phyloP scores from a whole-genome alignment of 2,113 vertebrate genomes.

The Dolichallabes microphthalmus region DNA sequence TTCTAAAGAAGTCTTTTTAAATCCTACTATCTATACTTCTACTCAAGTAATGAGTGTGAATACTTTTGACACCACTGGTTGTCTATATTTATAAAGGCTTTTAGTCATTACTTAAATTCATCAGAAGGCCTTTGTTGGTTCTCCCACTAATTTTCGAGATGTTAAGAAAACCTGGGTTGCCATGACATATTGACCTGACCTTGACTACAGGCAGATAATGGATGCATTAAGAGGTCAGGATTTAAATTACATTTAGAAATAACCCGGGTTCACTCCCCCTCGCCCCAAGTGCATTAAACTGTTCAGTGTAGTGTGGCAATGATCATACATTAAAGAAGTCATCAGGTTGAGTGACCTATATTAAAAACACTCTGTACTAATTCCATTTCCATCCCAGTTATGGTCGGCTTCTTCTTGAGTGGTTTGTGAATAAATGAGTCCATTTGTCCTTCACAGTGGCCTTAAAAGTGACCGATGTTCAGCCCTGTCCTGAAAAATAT shows the following conservation, averaged over 20 bases:
- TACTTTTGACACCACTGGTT: too few relatives aligned
- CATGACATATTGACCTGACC: background rate
- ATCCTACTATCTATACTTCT: too few relatives aligned
- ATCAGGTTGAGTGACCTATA: background rate
- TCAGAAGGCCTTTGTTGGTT: background rate
- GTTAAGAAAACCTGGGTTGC: background rate
- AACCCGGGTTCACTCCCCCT: background rate
- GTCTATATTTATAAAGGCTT: background rate
- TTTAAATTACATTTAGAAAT: background rate
- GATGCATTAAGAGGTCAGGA: background rate
- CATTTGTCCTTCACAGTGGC: background rate
- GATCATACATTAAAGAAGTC: constrained; percentile 23
- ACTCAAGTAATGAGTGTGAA: too few relatives aligned
- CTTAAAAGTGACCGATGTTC: background rate
- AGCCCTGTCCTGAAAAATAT: background rate
- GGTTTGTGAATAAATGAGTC: background rate
- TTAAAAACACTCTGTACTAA: background rate
- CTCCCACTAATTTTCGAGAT: background rate
- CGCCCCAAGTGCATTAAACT: background rate
- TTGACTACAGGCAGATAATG: background rate
- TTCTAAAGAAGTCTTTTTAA: too few relatives aligned
- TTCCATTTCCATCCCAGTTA: background rate
- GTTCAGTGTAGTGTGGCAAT: constrained; percentile 7
- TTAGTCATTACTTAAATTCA: background rate
- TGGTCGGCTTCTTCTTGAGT: background rate